Evolutionary conservation across 2,888 invertebrate species (phyloP), one percentile per base, ranked within the genome.

Genomic region (Meghimatium bilineatum): DNA sequence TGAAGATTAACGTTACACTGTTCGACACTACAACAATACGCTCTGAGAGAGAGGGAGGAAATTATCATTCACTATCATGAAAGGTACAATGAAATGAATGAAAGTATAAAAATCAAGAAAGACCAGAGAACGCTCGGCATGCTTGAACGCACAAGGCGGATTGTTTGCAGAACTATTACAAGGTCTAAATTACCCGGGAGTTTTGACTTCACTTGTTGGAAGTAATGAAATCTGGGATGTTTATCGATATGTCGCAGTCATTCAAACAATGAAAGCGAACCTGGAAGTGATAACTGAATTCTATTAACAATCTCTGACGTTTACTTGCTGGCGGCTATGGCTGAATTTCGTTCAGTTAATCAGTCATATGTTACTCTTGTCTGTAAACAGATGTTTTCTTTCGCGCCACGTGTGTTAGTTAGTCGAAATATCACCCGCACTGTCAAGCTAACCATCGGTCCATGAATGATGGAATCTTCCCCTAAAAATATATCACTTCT

Each of bases 221-320:
- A 44, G 44, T 72, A 72, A 72, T 72, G 72, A 72, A 72, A 72
- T 72, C 72, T 72, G 44, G 72, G n/a, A 72, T 44, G 44, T 72
- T 72, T 72, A 72, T 72, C 72, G 72, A 72, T 44, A 49, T 29
- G 72, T 72, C 29, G 14, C 72, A 49, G 44, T 72, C n/a, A 72
- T 0, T 49, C 44, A 49, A 72, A 72, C 72, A 72, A 72, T 44
- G 72, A n/a, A n/a, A n/a, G 29, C 44, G 29, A 72, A 72, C n/a
- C 44, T 26, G 2, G 12, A 29, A 14, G 44, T 29, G 44, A 44
- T 29, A 72, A 23, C 72, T 44, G 72, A n/a, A 71, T 44, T 72
- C 72, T 72, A 44, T 72, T 72, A 72, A n/a, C 44, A 32, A 66
- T 66, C 66, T 66, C 32, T 66, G 14, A 66, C 66, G 32, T 66